Percentiles rank a stretch among this genome's conserved stretches.
These are phyloP conservation scores for Aegithalos caudatus DNA, from an alignment of 2,113 vertebrate genomes.

Conservation along the genomic window DNA sequence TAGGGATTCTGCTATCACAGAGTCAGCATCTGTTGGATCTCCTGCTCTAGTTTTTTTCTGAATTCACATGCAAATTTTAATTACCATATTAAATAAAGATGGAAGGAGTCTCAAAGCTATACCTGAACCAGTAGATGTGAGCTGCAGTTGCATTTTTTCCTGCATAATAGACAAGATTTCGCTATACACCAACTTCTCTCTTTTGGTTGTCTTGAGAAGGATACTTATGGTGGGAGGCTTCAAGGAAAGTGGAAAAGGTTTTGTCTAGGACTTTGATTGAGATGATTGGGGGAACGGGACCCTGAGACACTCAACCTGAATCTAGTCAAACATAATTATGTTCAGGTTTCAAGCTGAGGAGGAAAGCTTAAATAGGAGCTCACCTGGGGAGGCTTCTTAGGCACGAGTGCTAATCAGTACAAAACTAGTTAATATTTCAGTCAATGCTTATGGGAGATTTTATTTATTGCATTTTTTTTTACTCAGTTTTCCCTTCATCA, in stretches of 20 bases:
- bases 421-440: neutral
- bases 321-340: neutral
- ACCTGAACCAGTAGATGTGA: neutral
- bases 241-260: neutral
- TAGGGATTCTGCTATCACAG: neutral
- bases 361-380: neutral
- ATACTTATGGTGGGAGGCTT: neutral
- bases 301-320: neutral
- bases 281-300: neutral
- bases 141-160: neutral
- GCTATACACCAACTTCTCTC: rapidly evolving
- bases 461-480: neutral
- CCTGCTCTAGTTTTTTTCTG: neutral
- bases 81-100: neutral
- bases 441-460: neutral
- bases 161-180: neutral
- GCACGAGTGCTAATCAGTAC: neutral
- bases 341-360: neutral
- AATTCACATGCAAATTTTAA: neutral
- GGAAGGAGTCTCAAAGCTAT: neutral
- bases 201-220: neutral
- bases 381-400: neutral
- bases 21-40: neutral
- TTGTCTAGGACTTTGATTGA: neutral
- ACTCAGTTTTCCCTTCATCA: neutral